Conservation (phyloP, 2,113 vertebrate species). For the Columba janthina region DNA sequence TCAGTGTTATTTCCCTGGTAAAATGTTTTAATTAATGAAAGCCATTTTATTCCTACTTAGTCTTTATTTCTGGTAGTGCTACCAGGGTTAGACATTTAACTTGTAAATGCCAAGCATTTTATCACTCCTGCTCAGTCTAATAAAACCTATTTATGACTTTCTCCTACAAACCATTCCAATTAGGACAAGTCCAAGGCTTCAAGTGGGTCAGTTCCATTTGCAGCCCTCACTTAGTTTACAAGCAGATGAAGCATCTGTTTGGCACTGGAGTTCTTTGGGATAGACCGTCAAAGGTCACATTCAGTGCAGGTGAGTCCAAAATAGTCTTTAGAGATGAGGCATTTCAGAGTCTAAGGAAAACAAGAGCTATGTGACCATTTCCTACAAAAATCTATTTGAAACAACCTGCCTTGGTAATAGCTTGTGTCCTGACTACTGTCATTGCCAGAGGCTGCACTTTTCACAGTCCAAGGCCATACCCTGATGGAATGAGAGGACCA, state of each 20-base stretch:
- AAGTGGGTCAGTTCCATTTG: background rate
- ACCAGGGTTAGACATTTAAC: background rate
- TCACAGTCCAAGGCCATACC: background rate
- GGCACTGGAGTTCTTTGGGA: background rate
- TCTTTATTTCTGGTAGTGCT: background rate
- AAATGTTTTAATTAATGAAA: background rate
- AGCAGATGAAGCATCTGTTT: background rate
- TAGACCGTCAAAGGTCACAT: fast-evolving
- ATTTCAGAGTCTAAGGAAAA: background rate
- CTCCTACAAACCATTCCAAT: background rate
- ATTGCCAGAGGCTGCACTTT: background rate
- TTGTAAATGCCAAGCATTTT: background rate
- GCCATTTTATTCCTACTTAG: background rate
- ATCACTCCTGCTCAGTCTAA: background rate
- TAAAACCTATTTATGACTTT: background rate
- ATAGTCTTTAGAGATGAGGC: background rate
- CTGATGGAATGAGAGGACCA: background rate
- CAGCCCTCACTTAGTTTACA: background rate
- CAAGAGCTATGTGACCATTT: background rate
- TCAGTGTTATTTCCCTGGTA: background rate
- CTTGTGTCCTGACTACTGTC: background rate
- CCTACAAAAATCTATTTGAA: background rate
- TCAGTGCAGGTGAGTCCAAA: background rate
- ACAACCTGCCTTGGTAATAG: background rate
- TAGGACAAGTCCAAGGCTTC: background rate